phyloP scores from a whole-genome alignment of 1,140 invertebrate genomes.

The Sitodiplosis mosellana region DNA sequence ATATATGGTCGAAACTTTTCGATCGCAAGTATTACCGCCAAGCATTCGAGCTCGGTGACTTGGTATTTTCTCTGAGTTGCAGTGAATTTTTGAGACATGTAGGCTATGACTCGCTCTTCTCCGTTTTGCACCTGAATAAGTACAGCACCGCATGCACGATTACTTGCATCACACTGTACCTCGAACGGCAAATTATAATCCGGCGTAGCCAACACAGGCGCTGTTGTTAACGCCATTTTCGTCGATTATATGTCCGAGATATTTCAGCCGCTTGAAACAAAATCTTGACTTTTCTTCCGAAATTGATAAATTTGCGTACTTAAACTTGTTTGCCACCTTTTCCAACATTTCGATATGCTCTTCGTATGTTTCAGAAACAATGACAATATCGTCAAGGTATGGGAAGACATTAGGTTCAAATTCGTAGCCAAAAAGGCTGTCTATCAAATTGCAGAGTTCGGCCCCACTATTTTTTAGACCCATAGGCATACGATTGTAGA shows the following conservation, averaged over 20 bases:
- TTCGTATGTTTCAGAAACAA: no score
- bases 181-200: background rate
- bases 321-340: conserved; percentile 18
- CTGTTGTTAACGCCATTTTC: conserved; percentile 10
- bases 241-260: conserved; percentile 19
- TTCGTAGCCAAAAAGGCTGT: no score
- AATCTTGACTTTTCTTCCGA: conserved; percentile 23
- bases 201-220: background rate
- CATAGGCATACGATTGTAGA: no score
- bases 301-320: no score
- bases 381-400: no score
- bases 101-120: conserved; percentile 13
- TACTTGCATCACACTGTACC: background rate
- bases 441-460: no score
- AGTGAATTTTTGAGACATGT: conserved; percentile 19
- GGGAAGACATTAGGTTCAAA: no score
- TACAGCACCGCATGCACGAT: background rate
- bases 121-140: conserved; percentile 3
- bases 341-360: no score
- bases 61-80: conserved; percentile 22
- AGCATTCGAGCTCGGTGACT: conserved; percentile 25
- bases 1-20: conserved; percentile 26
- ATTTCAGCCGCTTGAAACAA: conserved; percentile 11
- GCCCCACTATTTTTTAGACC: no score
- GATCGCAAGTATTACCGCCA: conserved; percentile 25